A percentile compares a stretch with the other conserved stretches of the same genome.
Conservation (phyloP, 2,113 vertebrate species). For the Heloderma charlesbogerti region DNA sequence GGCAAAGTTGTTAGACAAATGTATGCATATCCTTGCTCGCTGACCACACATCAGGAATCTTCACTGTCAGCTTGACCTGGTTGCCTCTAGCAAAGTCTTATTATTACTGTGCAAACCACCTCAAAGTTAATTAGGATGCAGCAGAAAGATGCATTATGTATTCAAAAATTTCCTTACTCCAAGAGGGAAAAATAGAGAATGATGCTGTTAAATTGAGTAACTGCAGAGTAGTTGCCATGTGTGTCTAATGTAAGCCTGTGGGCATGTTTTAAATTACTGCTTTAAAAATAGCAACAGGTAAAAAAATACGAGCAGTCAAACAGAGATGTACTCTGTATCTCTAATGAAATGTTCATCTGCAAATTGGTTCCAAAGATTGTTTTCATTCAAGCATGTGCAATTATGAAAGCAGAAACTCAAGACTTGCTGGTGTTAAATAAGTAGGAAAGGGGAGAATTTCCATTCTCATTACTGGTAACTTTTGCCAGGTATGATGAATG, state of each 20-base stretch:
- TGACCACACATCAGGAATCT: background rate
- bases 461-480: background rate
- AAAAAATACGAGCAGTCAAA: accelerated
- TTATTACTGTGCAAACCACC: background rate
- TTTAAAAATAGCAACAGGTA: background rate
- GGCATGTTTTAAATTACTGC: background rate
- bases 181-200: background rate
- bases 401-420: background rate
- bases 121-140: background rate
- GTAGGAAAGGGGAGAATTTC: background rate
- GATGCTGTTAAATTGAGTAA: background rate
- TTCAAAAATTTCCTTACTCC: background rate
- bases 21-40: conserved; percentile 16
- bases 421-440: background rate
- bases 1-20: conserved; percentile 29
- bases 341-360: background rate
- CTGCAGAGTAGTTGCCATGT: background rate
- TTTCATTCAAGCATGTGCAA: background rate
- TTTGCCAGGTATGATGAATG: background rate
- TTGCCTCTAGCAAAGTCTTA: background rate
- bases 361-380: background rate
- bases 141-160: background rate
- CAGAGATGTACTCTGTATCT: accelerated
- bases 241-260: background rate
- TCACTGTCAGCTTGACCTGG: background rate